Conservation (phyloP, 2,797 vertebrate species). For the Apogon hyalosoma region DNA sequence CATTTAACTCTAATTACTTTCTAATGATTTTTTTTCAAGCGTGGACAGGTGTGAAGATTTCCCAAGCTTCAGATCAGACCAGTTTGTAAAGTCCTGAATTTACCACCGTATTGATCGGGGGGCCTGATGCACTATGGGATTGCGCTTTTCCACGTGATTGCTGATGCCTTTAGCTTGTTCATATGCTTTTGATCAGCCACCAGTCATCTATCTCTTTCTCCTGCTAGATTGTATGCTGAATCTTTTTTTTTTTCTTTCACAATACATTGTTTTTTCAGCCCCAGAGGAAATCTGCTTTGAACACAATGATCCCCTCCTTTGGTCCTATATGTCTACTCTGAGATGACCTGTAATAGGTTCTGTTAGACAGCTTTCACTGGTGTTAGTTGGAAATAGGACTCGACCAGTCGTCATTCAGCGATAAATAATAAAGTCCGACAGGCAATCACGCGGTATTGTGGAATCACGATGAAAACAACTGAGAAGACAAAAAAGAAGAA, state of each 20-base stretch:
- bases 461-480: no score
- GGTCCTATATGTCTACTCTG: slow-evolving; percentile 23
- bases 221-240: not conserved
- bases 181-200: slow-evolving; percentile 18
- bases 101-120: slow-evolving; percentile 31
- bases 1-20: no score
- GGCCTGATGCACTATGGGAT: slow-evolving; percentile 19
- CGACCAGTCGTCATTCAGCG: slow-evolving; percentile 3
- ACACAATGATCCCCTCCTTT: slow-evolving; percentile 13
- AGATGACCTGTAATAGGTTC: slow-evolving; percentile 25
- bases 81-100: slow-evolving; percentile 25
- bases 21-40: not conserved
- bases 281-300: slow-evolving; percentile 7
- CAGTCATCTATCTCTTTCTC: slow-evolving; percentile 32
- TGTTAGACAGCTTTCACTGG: slow-evolving; percentile 10
- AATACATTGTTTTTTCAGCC: slow-evolving; percentile 12
- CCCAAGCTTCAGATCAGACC: not conserved
- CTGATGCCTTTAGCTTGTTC: slow-evolving; percentile 9
- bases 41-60: slow-evolving; percentile 7
- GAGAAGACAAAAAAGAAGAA: no score
- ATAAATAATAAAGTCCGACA: no score
- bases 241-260: slow-evolving; percentile 6
- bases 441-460: no score
- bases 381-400: slow-evolving; percentile 42
- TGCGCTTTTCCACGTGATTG: slow-evolving; percentile 27